Evolutionary conservation across 1,140 invertebrate species (phyloP).

Genomic region (Saxidomus purpurata): DNA sequence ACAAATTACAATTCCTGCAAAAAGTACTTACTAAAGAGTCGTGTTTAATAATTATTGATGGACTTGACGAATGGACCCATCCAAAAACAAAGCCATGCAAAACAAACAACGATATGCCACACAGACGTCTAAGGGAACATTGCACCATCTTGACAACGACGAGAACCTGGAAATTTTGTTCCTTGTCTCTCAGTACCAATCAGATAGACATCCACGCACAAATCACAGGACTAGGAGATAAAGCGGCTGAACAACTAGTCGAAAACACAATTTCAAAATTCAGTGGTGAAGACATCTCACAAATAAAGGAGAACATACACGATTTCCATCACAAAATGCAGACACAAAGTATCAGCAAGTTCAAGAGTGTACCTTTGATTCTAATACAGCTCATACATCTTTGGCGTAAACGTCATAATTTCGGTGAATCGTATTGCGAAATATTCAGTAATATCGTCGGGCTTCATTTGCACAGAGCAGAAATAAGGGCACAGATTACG

Average conservation of each 20-base stretch:
- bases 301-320: neutral
- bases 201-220: neutral
- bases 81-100: neutral
- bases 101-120: neutral
- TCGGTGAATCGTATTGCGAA: neutral
- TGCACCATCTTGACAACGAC: neutral
- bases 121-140: neutral
- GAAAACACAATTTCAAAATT: neutral
- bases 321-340: neutral
- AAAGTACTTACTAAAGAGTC: neutral
- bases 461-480: neutral
- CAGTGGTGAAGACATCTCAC: neutral
- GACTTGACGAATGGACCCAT: neutral
- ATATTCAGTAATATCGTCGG: slow-evolving; percentile 3
- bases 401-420: neutral
- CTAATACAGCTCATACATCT: neutral
- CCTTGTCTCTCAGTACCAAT: neutral
- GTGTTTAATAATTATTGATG: neutral
- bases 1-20: neutral
- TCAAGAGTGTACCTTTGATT: neutral
- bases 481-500: neutral
- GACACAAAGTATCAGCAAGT: neutral
- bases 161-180: neutral
- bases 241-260: neutral
- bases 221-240: neutral